Conservation (phyloP, 2,888 invertebrate genomes). For the Acleris holmiana region DNA sequence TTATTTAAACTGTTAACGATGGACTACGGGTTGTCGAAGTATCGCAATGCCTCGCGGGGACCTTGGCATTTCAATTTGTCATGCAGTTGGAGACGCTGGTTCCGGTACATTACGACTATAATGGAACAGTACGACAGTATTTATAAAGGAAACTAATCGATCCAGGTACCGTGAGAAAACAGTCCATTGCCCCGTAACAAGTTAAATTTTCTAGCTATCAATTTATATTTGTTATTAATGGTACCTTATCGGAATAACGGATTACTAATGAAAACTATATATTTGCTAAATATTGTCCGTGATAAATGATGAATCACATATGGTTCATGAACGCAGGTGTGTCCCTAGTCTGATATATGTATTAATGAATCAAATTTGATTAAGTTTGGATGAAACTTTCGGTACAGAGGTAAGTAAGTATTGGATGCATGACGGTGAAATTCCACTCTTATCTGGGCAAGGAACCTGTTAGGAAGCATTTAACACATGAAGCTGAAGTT, state of each 20-base stretch:
- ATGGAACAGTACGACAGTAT: slow-evolving; percentile 19
- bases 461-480: too few species aligned
- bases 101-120: slow-evolving; percentile 29
- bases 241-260: neutral
- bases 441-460: too few species aligned
- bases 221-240: neutral
- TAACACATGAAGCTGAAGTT: too few species aligned
- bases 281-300: too few species aligned
- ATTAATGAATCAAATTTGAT: too few species aligned
- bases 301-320: too few species aligned
- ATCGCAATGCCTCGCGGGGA: slow-evolving; percentile 24
- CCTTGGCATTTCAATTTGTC: slow-evolving; percentile 49
- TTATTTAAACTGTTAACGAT: neutral
- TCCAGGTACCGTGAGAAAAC: slow-evolving; percentile 20
- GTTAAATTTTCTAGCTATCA: neutral
- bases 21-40: slow-evolving; percentile 7
- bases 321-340: too few species aligned
- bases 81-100: slow-evolving; percentile 38
- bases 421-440: too few species aligned
- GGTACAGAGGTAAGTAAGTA: too few species aligned
- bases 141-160: slow-evolving; percentile 33
- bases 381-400: too few species aligned
- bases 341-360: too few species aligned
- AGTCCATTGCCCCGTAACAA: slow-evolving; percentile 9
- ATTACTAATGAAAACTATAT: too few species aligned